phyloP scores from a whole-genome alignment of 2,113 vertebrate species.

The Scolopax mira region DNA sequence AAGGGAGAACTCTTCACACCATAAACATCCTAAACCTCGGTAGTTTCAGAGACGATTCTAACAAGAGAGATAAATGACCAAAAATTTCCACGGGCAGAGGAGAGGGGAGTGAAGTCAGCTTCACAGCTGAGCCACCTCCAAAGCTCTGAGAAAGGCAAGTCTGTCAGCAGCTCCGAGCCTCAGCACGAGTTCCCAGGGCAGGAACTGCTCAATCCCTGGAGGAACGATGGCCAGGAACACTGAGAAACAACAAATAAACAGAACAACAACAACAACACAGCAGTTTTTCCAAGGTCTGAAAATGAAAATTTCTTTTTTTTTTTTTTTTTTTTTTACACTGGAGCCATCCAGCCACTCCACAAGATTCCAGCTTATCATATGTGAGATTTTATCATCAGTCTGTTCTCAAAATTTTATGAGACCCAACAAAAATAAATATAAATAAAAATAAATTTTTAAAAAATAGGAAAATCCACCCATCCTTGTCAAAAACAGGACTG shows the following conservation, averaged over 20 bases:
- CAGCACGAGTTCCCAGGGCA: not conserved
- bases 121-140: not conserved
- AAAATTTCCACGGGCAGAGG: not conserved
- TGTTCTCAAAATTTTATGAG: not conserved
- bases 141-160: not conserved
- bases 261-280: not conserved
- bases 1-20: not conserved
- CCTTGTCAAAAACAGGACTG: not conserved
- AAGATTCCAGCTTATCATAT: not conserved
- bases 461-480: not conserved
- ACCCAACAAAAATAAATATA: not conserved
- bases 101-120: not conserved
- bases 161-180: not conserved
- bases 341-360: not conserved
- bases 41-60: not conserved
- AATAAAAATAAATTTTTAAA: not conserved
- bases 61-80: not conserved
- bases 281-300: not conserved
- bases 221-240: not conserved
- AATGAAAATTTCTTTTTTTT: no score
- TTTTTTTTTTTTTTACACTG: not conserved
- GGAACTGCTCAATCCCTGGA: not conserved
- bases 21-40: rapidly evolving
- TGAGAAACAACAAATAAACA: not conserved
- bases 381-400: not conserved